Evolutionary conservation across 2,888 invertebrate genomes (phyloP).

Genomic region (Cephus pulcher): DNA sequence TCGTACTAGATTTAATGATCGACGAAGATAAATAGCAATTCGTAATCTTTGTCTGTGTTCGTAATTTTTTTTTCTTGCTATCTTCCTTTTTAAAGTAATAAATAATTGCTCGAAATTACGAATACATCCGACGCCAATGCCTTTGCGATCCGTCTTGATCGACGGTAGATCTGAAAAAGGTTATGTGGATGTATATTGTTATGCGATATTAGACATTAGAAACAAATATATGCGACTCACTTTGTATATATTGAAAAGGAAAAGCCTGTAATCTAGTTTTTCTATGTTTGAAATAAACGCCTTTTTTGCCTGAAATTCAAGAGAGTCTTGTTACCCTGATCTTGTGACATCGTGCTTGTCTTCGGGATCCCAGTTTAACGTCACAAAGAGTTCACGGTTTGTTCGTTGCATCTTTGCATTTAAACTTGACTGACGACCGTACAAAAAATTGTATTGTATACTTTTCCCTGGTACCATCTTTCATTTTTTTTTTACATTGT

Average conservation of each 20-base stretch:
- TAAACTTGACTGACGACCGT: neutral
- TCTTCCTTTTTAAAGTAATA: neutral
- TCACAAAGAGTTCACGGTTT: neutral
- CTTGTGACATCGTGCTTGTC: conserved; percentile 15
- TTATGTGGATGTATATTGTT: conserved; percentile 29
- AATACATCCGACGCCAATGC: neutral
- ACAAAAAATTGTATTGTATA: neutral
- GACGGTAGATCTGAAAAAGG: conserved; percentile 35
- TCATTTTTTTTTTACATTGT: neutral
- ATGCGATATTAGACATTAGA: conserved; percentile 21
- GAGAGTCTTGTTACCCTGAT: conserved; percentile 34
- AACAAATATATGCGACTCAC: conserved; percentile 17
- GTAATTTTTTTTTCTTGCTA: neutral
- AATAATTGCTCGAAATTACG: neutral
- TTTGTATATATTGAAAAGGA: conserved; percentile 15
- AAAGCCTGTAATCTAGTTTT: conserved; percentile 36
- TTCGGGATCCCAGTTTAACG: neutral
- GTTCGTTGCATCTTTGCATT: conserved; percentile 4
- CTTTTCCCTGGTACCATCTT: neutral
- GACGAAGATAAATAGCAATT: neutral
- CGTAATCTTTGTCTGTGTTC: neutral
- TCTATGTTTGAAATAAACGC: conserved; percentile 43
- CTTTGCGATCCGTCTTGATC: neutral
- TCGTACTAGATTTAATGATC: neutral
- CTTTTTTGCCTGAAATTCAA: conserved; percentile 29